phyloP scores from a whole-genome alignment of 2,113 vertebrate genomes.

The Aptenodytes patagonicus region DNA sequence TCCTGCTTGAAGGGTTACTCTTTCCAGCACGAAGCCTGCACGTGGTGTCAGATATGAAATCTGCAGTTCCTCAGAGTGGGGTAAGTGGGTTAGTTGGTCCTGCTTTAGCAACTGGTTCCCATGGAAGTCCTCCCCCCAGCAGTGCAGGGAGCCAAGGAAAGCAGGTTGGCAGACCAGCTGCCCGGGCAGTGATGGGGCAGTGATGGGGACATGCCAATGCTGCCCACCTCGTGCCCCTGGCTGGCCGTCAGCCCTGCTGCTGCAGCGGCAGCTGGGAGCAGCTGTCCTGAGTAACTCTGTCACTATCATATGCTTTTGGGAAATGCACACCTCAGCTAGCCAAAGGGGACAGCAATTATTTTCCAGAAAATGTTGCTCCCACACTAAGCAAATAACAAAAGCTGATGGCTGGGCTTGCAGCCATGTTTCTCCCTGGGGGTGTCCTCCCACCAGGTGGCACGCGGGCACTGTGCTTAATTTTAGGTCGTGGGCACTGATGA shows the following conservation, averaged over 20 bases:
- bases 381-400: neutral
- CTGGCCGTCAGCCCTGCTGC: neutral
- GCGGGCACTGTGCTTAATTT: neutral
- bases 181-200: neutral
- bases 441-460: accelerated
- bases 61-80: neutral
- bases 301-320: neutral
- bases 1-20: neutral
- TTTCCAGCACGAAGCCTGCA: neutral
- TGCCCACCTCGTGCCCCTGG: neutral
- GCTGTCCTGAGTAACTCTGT: neutral
- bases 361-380: neutral
- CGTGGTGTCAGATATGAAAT: accelerated
- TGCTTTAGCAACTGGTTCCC: neutral
- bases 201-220: neutral
- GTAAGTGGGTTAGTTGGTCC: neutral
- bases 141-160: neutral
- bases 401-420: neutral
- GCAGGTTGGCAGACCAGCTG: neutral
- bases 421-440: neutral
- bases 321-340: neutral
- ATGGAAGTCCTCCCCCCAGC: neutral
- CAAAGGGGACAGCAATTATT: neutral
- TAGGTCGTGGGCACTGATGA: neutral
- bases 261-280: neutral